Conservation (phyloP, 2,888 invertebrate species). For the Leucophenga montana region DNA sequence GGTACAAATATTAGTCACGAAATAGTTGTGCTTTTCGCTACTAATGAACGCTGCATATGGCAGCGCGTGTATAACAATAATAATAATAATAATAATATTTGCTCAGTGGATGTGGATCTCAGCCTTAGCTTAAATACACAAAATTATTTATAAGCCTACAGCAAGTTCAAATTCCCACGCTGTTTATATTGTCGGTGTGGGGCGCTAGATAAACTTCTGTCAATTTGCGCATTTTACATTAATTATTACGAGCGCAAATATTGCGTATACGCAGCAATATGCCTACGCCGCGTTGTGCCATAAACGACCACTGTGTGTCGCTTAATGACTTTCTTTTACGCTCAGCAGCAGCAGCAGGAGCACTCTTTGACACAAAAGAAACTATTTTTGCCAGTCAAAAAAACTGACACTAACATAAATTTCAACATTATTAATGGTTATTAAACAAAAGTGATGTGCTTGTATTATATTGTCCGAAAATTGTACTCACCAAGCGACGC, state of each 20-base stretch:
- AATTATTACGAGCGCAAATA: not conserved
- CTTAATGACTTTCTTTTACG: slow-evolving; percentile 17
- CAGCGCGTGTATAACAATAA: not conserved
- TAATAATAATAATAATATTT: slow-evolving; percentile 9
- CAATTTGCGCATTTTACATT: not conserved
- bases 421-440: slow-evolving; percentile 64
- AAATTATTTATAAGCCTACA: no score
- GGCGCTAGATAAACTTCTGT: no score
- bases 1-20: not conserved
- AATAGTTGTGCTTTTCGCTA: not conserved
- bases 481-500: not conserved
- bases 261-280: slow-evolving; percentile 2
- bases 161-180: no score
- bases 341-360: not conserved
- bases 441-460: slow-evolving; percentile 52
- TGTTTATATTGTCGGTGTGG: no score
- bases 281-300: not conserved
- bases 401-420: slow-evolving; percentile 50
- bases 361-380: not conserved
- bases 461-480: slow-evolving; percentile 9
- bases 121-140: slow-evolving; percentile 18
- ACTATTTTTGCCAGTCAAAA: slow-evolving; percentile 19
- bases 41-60: no score
- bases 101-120: not conserved
- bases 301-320: not conserved